Evolutionary conservation across 2,888 invertebrate genomes (phyloP).

Genomic region (Dolichomitus sp.): DNA sequence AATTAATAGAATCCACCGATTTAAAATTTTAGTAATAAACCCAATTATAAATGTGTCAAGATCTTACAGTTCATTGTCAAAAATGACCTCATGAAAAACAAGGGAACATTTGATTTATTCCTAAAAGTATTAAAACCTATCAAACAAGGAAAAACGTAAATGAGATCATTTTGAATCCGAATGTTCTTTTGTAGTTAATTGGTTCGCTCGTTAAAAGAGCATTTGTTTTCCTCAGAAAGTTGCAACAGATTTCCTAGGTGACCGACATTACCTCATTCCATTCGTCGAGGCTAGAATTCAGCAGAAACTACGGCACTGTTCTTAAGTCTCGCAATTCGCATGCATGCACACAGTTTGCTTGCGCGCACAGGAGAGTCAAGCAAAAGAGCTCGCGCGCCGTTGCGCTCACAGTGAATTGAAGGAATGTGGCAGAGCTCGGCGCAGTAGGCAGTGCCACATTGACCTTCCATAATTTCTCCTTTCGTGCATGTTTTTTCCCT

Average conservation of each 20-base stretch:
- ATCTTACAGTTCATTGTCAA: too few species aligned
- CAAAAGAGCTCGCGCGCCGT: background rate
- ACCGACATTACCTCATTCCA: background rate
- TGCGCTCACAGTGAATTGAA: constrained; percentile 14
- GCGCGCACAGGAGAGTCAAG: background rate
- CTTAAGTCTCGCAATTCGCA: constrained; percentile 11
- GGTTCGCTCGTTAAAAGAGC: background rate
- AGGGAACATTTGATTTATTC: background rate
- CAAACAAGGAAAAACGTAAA: background rate
- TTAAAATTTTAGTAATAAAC: too few species aligned
- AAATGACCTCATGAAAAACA: background rate
- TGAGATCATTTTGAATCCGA: background rate
- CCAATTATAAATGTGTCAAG: too few species aligned
- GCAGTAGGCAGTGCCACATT: constrained; percentile 58
- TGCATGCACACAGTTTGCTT: constrained; percentile 29
- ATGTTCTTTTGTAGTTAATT: background rate
- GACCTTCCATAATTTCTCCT: constrained; percentile 69
- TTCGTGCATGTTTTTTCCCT: constrained; percentile 46
- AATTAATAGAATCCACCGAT: too few species aligned
- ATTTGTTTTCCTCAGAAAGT: background rate
- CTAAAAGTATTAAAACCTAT: background rate
- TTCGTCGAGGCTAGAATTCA: background rate
- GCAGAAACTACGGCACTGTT: constrained; percentile 7
- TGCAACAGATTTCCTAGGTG: background rate
- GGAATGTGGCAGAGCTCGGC: constrained; percentile 46